phyloP scores from a whole-genome alignment of 2,797 vertebrate species.

The Chromis chromis region DNA sequence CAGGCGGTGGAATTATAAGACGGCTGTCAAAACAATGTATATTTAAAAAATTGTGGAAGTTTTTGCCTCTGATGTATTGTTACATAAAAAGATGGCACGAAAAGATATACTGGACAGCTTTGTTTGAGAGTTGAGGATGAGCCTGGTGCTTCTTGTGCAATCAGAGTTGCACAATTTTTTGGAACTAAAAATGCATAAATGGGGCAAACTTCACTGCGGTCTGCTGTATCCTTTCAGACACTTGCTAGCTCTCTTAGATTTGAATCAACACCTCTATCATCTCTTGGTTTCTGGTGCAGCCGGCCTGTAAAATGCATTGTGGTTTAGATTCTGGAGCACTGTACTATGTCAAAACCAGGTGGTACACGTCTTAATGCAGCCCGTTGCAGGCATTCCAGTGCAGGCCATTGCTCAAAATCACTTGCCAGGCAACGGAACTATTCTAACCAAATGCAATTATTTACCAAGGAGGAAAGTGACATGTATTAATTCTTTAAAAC shows the following conservation, averaged over 20 bases:
- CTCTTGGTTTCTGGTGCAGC: conserved; percentile 25
- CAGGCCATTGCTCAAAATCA: conserved; percentile 48
- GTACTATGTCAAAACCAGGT: conserved; percentile 66
- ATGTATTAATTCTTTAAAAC: conserved; percentile 49
- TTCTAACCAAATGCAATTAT: conserved; percentile 30
- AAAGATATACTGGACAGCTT: conserved; percentile 21
- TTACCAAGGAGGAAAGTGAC: conserved; percentile 33
- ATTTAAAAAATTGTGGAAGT: conserved; percentile 20
- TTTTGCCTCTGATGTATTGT: conserved; percentile 13
- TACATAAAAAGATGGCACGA: not conserved
- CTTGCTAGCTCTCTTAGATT: conserved; percentile 20
- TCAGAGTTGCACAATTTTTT: not conserved
- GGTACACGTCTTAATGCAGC: conserved; percentile 56
- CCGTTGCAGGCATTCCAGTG: conserved; percentile 39
- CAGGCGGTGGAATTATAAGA: conserved; percentile 27
- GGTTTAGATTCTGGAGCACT: conserved; percentile 47
- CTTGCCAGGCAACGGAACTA: not conserved
- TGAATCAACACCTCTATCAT: conserved; percentile 57
- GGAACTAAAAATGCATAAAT: not conserved
- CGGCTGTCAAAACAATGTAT: conserved; percentile 41
- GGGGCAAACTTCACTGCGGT: not conserved
- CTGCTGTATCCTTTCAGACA: conserved; percentile 6
- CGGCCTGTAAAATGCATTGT: conserved; percentile 60
- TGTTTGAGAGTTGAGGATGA: conserved; percentile 31
- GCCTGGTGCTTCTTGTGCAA: conserved; percentile 9